These are phyloP conservation scores for Gonioctena quinquepunctata DNA, from an alignment of 1,140 invertebrate genomes.

Conservation along the genomic window DNA sequence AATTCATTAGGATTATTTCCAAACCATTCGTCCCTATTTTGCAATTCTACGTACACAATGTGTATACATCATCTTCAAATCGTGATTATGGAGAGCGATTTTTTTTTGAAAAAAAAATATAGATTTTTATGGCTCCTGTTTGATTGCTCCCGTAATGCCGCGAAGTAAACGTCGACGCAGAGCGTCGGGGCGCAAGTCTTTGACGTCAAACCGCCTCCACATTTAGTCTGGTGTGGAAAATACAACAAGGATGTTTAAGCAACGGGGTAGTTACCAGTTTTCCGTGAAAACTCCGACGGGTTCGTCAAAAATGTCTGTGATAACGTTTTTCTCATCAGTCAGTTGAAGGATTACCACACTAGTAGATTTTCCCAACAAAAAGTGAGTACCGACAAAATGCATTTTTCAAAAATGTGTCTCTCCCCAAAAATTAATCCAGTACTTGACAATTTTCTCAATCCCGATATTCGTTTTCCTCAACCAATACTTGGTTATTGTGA, in stretches of 20 bases:
- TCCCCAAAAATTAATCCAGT: neutral
- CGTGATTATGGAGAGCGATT: neutral
- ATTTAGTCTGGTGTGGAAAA: constrained; percentile 44
- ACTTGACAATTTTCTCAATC: neutral
- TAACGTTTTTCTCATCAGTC: constrained; percentile 28
- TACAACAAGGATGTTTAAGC: constrained; percentile 40
- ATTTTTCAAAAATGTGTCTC: neutral
- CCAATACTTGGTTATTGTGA: constrained; percentile 4
- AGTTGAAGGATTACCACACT: constrained; percentile 17
- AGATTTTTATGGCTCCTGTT: neutral
- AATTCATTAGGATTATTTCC: too few relatives aligned
- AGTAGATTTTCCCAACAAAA: constrained; percentile 15
- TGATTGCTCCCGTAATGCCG: neutral
- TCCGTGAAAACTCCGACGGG: constrained; percentile 23
- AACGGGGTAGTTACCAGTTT: constrained; percentile 33
- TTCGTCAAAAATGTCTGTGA: constrained; percentile 39
- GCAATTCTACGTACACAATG: too few relatives aligned
- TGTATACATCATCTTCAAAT: neutral
- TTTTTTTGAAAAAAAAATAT: neutral
- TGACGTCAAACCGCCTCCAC: constrained; percentile 49
- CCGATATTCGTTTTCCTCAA: neutral
- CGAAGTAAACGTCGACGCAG: constrained; percentile 24
- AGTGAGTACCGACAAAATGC: neutral
- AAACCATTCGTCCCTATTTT: too few relatives aligned
- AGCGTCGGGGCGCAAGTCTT: constrained; percentile 36